Base-by-base conservation (phyloP, 2,888 invertebrate species). In the Ommatoiulus sabulosus region DNA sequence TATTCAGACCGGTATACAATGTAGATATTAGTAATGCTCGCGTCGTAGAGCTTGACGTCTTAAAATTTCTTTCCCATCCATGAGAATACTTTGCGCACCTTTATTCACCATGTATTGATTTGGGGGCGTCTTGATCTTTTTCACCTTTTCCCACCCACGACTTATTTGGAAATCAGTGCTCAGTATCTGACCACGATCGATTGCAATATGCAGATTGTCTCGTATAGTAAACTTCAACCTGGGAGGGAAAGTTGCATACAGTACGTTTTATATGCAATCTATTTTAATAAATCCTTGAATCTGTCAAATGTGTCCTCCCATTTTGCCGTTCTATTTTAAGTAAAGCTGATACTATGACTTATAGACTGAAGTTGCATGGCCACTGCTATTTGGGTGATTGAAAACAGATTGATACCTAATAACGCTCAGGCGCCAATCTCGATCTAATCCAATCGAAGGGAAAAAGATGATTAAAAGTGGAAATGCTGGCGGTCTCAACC, bases 281-380 rank as follows among this genome's bases (percentile, higher is more conserved):
- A 80, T 80, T 80, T 80, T 80, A 80, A 80, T 80, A 80, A 80
- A 80, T 80, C 80, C 80, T 80, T 80, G 80, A 80, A 80, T 80
- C 35, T 80, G 80, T 80, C 80, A 80, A 80, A 80, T 10, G 80
- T 80, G 80, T 80, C 80, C 80, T 80, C 80, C 80, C 80, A 80
- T 80, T 80, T 80, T 80, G 80, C 80, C 80, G 35, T 80, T 80
- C 80, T 80, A 24, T 80, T 80, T 80, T 35, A 35, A 80, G 35
- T 6, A 35, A 35, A 80, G 12, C 80, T 35, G 80, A 80, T 80
- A 80, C 24, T 80, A 12, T 80, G 80, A 80, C 80, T 80, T 80
- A 80, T 35, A 80, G 80, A 35, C 35, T 80, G 80, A 12, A 35
- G 80, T 80, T 80, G 80, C 80, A 80, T 80, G 80, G 80, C 80